phyloP scores from a whole-genome alignment of 2,113 vertebrate genomes.

The Cisticola juncidis region DNA sequence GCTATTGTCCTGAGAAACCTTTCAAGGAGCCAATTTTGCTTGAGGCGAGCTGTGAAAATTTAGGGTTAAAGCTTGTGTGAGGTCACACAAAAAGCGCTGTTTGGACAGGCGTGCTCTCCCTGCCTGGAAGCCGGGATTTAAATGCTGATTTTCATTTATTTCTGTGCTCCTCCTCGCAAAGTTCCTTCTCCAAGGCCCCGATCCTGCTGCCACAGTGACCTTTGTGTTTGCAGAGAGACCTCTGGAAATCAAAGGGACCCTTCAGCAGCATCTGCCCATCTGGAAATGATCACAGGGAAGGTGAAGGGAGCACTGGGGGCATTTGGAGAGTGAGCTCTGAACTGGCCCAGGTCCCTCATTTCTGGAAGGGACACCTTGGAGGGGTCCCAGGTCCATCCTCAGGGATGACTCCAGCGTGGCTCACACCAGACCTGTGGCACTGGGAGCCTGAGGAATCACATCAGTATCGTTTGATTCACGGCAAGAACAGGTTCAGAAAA shows the following conservation, averaged over 20 bases:
- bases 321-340: background rate
- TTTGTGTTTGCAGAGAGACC: conserved; percentile 49
- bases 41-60: background rate
- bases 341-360: rapidly evolving
- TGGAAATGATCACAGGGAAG: conserved; percentile 20
- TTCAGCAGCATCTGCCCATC: conserved; percentile 42
- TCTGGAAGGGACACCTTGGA: too few species aligned
- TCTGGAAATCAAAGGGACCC: conserved; percentile 45
- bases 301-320: background rate
- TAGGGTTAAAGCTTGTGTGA: background rate
- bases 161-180: background rate
- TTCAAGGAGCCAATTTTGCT: background rate
- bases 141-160: background rate
- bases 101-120: background rate
- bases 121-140: background rate
- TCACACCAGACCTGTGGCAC: background rate
- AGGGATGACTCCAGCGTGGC: rapidly evolving
- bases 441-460: rapidly evolving
- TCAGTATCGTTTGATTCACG: rapidly evolving
- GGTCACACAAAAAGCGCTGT: background rate
- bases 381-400: rapidly evolving
- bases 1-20: background rate
- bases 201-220: conserved; percentile 32
- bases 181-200: background rate
- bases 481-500: rapidly evolving